phyloP scores from a whole-genome alignment of 2,113 vertebrate genomes.

The Xenopus laevis region DNA sequence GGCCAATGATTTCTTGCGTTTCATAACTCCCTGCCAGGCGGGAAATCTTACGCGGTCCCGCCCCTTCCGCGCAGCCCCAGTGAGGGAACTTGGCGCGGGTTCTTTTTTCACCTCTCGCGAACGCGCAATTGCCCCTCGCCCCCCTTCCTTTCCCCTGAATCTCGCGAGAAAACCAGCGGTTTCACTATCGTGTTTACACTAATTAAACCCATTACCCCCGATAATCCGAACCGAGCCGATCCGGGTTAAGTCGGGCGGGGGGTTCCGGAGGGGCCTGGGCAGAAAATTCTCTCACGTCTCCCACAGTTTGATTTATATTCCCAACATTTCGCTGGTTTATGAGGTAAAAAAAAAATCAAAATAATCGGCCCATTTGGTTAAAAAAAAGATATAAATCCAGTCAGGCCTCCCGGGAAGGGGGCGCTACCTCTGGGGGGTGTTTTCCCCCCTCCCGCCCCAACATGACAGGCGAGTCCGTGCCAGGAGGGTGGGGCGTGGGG shows the following conservation, averaged over 20 bases:
- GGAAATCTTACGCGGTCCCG: neutral
- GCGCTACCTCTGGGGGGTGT: neutral
- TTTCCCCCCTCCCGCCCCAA: constrained; percentile 39
- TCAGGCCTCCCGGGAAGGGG: constrained; percentile 7
- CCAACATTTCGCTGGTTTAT: constrained; percentile 11
- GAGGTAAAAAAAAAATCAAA: constrained; percentile 29
- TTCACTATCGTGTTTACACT: constrained; percentile 67
- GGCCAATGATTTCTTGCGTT: constrained; percentile 41
- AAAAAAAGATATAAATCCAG: too few relatives aligned
- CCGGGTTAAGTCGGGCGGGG: constrained; percentile 60
- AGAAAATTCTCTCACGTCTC: constrained; percentile 9
- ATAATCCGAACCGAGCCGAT: constrained; percentile 62
- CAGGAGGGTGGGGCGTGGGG: constrained; percentile 7
- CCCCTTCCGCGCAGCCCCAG: neutral
- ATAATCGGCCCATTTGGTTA: too few relatives aligned
- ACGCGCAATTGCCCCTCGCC: constrained; percentile 4
- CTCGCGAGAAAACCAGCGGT: constrained; percentile 66
- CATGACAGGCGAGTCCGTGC: constrained; percentile 12
- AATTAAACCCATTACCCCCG: constrained; percentile 64
- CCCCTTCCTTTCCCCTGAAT: constrained; percentile 45
- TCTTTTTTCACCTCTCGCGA: constrained; percentile 6
- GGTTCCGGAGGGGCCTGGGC: constrained; percentile 49
- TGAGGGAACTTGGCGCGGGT: constrained; percentile 13
- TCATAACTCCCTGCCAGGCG: constrained; percentile 46
- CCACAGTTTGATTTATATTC: neutral